Evolutionary conservation across 2,797 vertebrate genomes (phyloP).

Genomic region (Smutsia gigantea): DNA sequence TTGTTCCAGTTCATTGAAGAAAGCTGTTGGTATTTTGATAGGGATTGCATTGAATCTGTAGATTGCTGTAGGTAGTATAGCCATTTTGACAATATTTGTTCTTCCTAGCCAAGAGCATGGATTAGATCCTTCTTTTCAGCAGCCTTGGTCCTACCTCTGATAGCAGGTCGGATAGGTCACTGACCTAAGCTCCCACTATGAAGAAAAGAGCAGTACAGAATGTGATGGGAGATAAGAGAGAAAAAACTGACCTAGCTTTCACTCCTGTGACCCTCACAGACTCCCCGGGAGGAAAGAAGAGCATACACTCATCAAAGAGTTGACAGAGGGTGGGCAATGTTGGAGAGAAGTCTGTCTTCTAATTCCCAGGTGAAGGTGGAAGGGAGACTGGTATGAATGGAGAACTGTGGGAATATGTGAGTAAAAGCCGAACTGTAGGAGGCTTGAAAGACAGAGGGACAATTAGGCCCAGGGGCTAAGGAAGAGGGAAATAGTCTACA

Average conservation of each 20-base stretch:
- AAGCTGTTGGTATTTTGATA: too few species aligned
- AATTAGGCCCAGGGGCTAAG: background rate
- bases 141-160: background rate
- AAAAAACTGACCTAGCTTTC: background rate
- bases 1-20: too few species aligned
- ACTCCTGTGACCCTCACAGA: background rate
- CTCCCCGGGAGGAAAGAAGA: background rate
- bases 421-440: background rate
- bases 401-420: background rate
- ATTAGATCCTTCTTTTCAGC: background rate
- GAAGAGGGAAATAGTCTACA: background rate
- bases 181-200: background rate
- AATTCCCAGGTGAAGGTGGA: background rate
- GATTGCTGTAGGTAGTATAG: too few species aligned
- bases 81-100: too few species aligned
- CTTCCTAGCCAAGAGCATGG: too few species aligned
- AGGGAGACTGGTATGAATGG: background rate
- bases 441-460: background rate
- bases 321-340: background rate
- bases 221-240: background rate
- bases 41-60: too few species aligned
- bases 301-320: background rate
- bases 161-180: background rate
- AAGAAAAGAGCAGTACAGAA: slow-evolving; percentile 1
- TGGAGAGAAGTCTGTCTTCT: background rate